Percentiles rank a stretch among this genome's conserved stretches.
These are phyloP conservation scores for Atherinomorus stipes DNA, from an alignment of 2,113 vertebrate genomes.

Conservation along the genomic window DNA sequence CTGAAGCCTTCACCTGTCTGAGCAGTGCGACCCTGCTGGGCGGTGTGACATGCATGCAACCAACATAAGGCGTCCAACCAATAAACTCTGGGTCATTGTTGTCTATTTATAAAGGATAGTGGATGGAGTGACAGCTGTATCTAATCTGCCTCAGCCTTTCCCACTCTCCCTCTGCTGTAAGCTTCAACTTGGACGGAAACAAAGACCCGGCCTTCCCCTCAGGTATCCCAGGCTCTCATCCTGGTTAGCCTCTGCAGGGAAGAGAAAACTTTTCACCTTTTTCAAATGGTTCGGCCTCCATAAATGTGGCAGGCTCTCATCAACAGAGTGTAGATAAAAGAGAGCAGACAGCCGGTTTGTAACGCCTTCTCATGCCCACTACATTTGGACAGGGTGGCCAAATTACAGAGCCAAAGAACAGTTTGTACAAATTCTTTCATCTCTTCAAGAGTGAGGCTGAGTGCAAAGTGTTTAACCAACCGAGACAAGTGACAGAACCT, in stretches of 20 bases:
- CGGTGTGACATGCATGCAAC: conserved; percentile 59
- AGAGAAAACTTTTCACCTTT: conserved; percentile 58
- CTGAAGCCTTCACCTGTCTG: conserved; percentile 19
- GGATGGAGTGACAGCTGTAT: conserved; percentile 82
- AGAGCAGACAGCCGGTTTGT: conserved; percentile 50
- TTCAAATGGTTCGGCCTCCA: conserved; percentile 56
- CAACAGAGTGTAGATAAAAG: conserved; percentile 62
- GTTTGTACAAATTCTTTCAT: conserved; percentile 50
- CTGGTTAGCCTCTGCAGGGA: conserved; percentile 58
- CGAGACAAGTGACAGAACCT: conserved; percentile 37
- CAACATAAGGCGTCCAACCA: conserved; percentile 59
- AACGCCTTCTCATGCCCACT: conserved; percentile 58
- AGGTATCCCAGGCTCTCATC: conserved; percentile 71
- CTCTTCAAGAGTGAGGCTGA: conserved; percentile 26
- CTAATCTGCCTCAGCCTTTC: conserved; percentile 80
- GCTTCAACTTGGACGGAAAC: conserved; percentile 78
- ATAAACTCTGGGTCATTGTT: conserved; percentile 69
- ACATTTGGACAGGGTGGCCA: conserved; percentile 44
- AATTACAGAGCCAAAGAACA: conserved; percentile 52
- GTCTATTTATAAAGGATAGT: conserved; percentile 57
- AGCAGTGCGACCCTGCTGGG: conserved; percentile 16
- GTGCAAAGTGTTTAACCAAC: conserved; percentile 21
- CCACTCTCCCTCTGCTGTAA: conserved; percentile 76
- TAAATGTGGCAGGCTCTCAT: conserved; percentile 43
- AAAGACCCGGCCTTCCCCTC: conserved; percentile 56